Evolutionary conservation across 37 sponge, comb jelly and placozoan genomes (phyloP), one percentile per base, ranked within the genome.

Genomic region (Halisarca cf. caerulea): DNA sequence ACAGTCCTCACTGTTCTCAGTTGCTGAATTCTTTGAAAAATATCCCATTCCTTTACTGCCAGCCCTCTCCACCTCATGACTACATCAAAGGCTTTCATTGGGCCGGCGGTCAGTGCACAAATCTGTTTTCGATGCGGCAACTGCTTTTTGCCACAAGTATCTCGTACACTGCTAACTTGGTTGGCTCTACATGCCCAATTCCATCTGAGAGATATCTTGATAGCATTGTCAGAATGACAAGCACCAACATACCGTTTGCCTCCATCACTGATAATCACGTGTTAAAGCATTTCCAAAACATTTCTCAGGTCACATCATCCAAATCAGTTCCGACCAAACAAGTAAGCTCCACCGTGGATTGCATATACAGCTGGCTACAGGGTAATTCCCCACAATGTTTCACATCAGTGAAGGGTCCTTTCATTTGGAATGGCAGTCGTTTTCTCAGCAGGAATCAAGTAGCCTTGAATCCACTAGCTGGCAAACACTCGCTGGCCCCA

Each of bases 111-210:
- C n/a, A 58, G n/a, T 18, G 38, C 15, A 37, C 34, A 80, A n/a
- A 42, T 2, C 25, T 74, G 32, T 64, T 41, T 7, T 85, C 80
- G 69, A 42, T 80, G 39, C 8, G 23, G 7, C 38, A 74, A 6
- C 25, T 74, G 8, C 41, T 32, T 6, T 37, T 40, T 9, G 24
- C 24, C 24, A 30, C 17, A 32, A 27, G 35, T 4, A 8, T 68
- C 17, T 24, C 41, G 2, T 40, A 40, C 41, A 5, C 24, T 11
- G 42, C 45, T 8, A 40, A 25, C 41, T 41, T 74, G 44, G 75
- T 89, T 8, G 89, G 89, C 4, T 78, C 71, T 72, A 80, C 80
- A 8, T 18, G 28, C 20, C 89, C 81, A 1, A 59, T 89, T 28
- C 77, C 41, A 17, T 37, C 40, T 2, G 36, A 43, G 24, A 24